Evolutionary conservation across 2,888 invertebrate genomes (phyloP).

Genomic region (Ligdia adustata): DNA sequence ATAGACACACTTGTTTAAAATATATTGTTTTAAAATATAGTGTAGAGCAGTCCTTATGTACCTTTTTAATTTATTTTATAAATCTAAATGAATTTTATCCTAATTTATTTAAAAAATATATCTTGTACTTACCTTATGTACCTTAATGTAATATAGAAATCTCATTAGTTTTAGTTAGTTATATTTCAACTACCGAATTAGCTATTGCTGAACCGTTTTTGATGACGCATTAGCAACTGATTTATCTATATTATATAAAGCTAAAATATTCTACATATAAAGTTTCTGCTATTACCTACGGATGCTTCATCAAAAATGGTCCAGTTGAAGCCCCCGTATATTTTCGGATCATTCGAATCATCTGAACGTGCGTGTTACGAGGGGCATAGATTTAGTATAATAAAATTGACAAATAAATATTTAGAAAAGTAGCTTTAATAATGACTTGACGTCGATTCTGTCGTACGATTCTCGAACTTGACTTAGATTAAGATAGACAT

Average conservation of each 20-base stretch:
- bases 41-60: too few species aligned
- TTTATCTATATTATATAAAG: background rate
- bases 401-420: too few species aligned
- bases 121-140: conserved; percentile 23
- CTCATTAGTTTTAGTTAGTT: conserved; percentile 29
- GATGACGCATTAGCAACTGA: background rate
- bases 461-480: too few species aligned
- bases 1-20: too few species aligned
- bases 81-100: background rate
- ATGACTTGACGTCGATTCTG: too few species aligned
- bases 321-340: conserved; percentile 22
- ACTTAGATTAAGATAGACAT: too few species aligned
- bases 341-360: conserved; percentile 37
- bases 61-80: background rate
- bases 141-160: conserved; percentile 29
- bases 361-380: conserved; percentile 40
- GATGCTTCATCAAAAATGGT: conserved; percentile 18
- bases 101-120: background rate
- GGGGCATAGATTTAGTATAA: conserved; percentile 53
- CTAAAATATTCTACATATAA: background rate
- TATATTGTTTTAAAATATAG: too few species aligned
- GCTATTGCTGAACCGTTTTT: conserved; percentile 15
- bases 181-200: background rate
- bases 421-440: too few species aligned
- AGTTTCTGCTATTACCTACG: background rate